Evolutionary conservation across 2,888 invertebrate genomes (phyloP).

Genomic region (Drosophila affinis): DNA sequence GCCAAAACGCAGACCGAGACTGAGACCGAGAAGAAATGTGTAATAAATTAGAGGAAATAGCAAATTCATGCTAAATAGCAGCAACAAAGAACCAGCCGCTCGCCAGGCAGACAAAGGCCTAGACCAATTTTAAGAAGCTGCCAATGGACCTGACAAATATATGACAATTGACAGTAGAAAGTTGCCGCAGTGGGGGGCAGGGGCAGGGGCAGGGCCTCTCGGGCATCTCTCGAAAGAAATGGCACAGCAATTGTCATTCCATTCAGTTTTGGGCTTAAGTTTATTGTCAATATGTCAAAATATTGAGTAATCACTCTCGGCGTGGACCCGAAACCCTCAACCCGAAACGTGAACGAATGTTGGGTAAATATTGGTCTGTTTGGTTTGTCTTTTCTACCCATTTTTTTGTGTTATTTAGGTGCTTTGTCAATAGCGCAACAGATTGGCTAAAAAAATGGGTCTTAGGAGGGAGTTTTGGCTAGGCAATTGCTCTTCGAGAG

Average conservation of each 20-base stretch:
- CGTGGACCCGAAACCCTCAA: conserved; percentile 48
- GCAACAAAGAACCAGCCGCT: conserved; percentile 35
- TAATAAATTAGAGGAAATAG: conserved; percentile 66
- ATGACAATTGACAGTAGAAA: conserved; percentile 77
- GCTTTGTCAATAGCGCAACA: conserved; percentile 49
- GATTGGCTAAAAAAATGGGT: conserved; percentile 33
- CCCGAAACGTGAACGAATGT: conserved; percentile 57
- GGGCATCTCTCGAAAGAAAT: conserved; percentile 50
- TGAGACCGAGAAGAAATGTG: conserved; percentile 42
- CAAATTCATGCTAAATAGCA: conserved; percentile 63
- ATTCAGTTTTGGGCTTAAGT: conserved; percentile 75
- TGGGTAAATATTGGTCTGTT: conserved; percentile 64
- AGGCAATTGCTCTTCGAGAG: conserved; percentile 37
- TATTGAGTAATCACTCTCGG: conserved; percentile 73
- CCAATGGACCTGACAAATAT: conserved; percentile 60
- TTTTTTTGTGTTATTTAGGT: conserved; percentile 33
- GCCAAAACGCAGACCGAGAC: conserved; percentile 37
- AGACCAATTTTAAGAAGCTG: conserved; percentile 76
- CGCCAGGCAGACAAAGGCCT: conserved; percentile 48
- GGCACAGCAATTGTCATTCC: conserved; percentile 79
- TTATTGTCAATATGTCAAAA: conserved; percentile 79
- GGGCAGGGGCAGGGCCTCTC: conserved; percentile 1
- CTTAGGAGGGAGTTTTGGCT: conserved; percentile 24
- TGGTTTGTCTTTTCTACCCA: conserved; percentile 35
- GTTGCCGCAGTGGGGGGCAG: conserved; percentile 52